Evolutionary conservation across 2,888 invertebrate genomes (phyloP), one percentile per base, ranked within the genome.

Genomic region (Cephus rjabovi): DNA sequence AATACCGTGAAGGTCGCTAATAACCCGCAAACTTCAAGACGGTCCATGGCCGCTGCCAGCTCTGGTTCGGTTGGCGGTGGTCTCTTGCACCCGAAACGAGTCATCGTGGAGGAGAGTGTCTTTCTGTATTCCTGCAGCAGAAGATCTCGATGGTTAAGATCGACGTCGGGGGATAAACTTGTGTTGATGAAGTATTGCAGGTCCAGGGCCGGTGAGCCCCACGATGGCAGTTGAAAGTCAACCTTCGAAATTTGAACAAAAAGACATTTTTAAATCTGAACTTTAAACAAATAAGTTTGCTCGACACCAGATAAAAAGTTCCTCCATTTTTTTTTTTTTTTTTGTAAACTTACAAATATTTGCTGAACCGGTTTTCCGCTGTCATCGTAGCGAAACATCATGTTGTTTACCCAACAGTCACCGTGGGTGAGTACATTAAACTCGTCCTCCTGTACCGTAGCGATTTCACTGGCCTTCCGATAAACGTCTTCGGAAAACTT

Each of bases 181-280:
- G 92, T 92, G 31, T 90, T 89, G 31, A 92, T 84, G 81, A 93
- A 93, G 82, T 93, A 93, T 75, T 88, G 91, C 30, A 93, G 82
- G 86, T 93, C 93, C 34, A 92, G 80, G 1, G 91, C 92, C 11
- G 93, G 93, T 69, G 92, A 91, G 6, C 90, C 85, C 81, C 92
- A 93, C 56, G 87, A 77, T 75, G 90, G 88, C 79, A 93, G 78
- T 89, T 93, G 93, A 79, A 92, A 93, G 83, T 93, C 93, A 73
- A 93, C 92, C 93, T 93, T 86, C 1, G 0, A 4, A 15, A 56
- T 56, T 15, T 12, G 12, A 12, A 12, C 0, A 35, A 12, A 35
- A 35, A 15, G 23, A 23, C 6, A 6, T 15, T 6, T 40, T 40
- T 4, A 4, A 15, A 37, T 40, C 15, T 4, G 15, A 40, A 15